phyloP scores from a whole-genome alignment of 2,113 vertebrate species.

The Aptenodytes forsteri region DNA sequence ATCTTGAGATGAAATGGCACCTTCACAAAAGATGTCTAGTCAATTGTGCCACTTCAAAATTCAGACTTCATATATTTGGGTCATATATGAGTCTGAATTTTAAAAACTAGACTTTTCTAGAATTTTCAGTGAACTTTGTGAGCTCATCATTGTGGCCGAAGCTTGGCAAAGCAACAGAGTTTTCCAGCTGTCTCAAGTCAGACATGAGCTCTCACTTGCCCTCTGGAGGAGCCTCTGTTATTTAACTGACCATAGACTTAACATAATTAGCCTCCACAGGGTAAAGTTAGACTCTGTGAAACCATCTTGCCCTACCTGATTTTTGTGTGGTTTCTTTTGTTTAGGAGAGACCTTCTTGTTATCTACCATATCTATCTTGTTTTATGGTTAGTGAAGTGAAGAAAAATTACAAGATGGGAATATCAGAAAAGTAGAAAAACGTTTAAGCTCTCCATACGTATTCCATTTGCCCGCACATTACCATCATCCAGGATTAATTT shows the following conservation, averaged over 20 bases:
- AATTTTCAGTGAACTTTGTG: neutral
- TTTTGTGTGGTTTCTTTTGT: neutral
- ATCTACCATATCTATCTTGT: neutral
- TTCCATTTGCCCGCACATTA: neutral
- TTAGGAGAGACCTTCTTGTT: neutral
- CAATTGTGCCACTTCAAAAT: neutral
- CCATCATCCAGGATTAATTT: neutral
- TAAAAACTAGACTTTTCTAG: neutral
- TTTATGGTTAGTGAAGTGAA: neutral
- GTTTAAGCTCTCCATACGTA: neutral
- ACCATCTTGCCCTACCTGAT: neutral
- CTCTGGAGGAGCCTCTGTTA: neutral
- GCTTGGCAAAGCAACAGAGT: neutral
- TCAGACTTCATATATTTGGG: neutral
- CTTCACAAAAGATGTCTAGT: neutral
- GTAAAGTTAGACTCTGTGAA: neutral
- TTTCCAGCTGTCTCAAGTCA: neutral
- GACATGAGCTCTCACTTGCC: neutral
- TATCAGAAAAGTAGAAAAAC: neutral
- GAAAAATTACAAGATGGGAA: neutral
- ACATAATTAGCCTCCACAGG: neutral
- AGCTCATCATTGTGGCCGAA: neutral
- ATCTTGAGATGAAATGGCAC: neutral
- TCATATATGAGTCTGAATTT: neutral
- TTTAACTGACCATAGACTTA: neutral